Base-by-base conservation (phyloP, 2,888 invertebrate genomes). In the Acleris cristana region DNA sequence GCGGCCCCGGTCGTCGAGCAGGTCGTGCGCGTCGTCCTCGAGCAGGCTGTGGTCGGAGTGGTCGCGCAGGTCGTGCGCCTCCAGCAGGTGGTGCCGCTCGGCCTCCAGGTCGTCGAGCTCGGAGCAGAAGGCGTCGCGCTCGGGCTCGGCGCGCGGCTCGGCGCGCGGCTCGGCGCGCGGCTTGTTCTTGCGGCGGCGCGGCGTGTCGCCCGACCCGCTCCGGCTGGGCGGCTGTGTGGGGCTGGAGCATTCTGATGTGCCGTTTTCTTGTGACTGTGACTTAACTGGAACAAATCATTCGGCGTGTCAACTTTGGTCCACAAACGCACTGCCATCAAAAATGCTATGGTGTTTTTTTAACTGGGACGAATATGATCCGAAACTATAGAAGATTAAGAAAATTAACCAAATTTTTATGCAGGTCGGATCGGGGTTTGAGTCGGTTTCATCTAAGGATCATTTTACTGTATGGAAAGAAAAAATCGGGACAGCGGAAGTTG, bases 181-280 rank as follows among this genome's bases (percentile, higher is more conserved):
- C 34, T 87, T 89, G 79, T 84, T 90, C 79, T 87, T 92, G 73
- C 77, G 82, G 72, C 88, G 87, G 73, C 83, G 81, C 93, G 8
- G 81, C 82, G 21, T 80, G 70, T 83, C 87, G 81, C 92, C 92
- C 75, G 88, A 93, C 86, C 93, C 93, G 81, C 86, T 89, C 83
- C 93, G 86, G 88, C 93, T 82, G 88, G 92, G 87, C 76, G 80
- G 80, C 72, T 71, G 75, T 76, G 87, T 89, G 76, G 90, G 90
- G 86, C 91, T 92, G 85, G 88, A 90, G 67, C 89, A 88, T 87
- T 90, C 90, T 88, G 92, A 89, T 81, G 89, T 89, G 83, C 89
- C 88, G 80, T 91, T 92, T 88, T 92, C 91, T 89, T 92, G 91
- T 92, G 88, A 88, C 82, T 92, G 91, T 92, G 88, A 88, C 82